Evolutionary conservation across 2,113 vertebrate species (phyloP).

Genomic region (Piprites chloris): DNA sequence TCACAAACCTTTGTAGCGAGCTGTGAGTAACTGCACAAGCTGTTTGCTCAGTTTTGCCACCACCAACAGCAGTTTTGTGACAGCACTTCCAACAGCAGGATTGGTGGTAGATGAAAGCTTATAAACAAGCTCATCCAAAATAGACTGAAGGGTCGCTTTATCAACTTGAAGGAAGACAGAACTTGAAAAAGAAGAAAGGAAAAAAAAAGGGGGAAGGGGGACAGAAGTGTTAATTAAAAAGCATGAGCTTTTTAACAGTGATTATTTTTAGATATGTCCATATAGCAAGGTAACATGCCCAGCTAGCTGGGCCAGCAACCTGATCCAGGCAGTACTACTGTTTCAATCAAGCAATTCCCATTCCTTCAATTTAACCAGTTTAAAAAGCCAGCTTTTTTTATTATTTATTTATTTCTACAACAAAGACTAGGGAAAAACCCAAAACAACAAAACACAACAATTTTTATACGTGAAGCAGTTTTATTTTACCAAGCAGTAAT

Average conservation of each 20-base stretch:
- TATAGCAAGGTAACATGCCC: not conserved
- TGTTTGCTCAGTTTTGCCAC: slow-evolving; percentile 73
- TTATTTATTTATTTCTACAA: not conserved
- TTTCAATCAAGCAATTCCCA: not conserved
- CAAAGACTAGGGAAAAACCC: not conserved
- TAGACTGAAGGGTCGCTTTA: slow-evolving; percentile 69
- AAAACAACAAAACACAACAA: not conserved
- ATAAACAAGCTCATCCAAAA: slow-evolving; percentile 88
- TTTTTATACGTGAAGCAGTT: not conserved
- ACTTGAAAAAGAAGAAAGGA: slow-evolving; percentile 64
- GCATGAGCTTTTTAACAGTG: not conserved
- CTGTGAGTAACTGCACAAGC: slow-evolving; percentile 70
- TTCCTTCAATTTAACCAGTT: not conserved
- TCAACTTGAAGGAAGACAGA: slow-evolving; percentile 73
- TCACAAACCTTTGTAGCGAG: slow-evolving; percentile 85
- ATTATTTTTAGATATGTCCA: not conserved
- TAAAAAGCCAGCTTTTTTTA: not conserved
- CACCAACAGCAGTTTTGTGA: slow-evolving; percentile 79
- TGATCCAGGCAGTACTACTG: not conserved
- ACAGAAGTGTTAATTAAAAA: not conserved
- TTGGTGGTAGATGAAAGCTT: slow-evolving; percentile 85
- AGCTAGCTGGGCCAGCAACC: not conserved
- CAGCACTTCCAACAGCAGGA: slow-evolving; percentile 77
- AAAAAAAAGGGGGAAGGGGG: not conserved
- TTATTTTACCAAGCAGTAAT: not conserved